Conservation (phyloP, 2,113 vertebrate genomes). For the Tamias sibiricus region DNA sequence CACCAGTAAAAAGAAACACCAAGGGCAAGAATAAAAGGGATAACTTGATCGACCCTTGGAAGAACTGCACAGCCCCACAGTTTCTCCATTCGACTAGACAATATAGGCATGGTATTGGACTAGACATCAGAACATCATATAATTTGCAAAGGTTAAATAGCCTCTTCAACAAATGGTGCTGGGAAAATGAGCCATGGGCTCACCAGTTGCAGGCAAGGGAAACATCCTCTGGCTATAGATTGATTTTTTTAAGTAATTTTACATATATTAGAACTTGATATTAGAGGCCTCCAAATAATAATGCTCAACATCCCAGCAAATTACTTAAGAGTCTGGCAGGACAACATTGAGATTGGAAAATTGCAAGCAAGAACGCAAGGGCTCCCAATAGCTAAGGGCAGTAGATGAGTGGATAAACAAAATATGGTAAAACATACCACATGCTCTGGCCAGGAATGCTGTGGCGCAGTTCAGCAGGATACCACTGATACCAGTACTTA, state of each 20-base stretch:
- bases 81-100: conserved; percentile 33
- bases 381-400: neutral
- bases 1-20: conserved; percentile 5
- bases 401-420: too few relatives aligned
- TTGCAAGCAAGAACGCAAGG: conserved; percentile 26
- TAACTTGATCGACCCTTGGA: neutral
- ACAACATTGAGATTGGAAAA: neutral
- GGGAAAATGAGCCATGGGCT: neutral
- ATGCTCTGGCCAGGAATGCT: neutral
- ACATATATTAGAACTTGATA: conserved; percentile 17
- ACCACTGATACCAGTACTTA: neutral
- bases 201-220: neutral
- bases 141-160: too few relatives aligned
- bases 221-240: neutral
- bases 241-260: neutral
- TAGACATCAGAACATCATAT: neutral
- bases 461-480: neutral
- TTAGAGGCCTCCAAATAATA: neutral
- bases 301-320: too few relatives aligned
- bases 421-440: neutral
- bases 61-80: neutral
- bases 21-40: neutral
- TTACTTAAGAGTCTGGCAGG: neutral
- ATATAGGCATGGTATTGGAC: conserved; percentile 11
- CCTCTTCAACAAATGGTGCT: too few relatives aligned